Conservation (phyloP, 2,113 vertebrate genomes). For the Trematomus loennbergii region DNA sequence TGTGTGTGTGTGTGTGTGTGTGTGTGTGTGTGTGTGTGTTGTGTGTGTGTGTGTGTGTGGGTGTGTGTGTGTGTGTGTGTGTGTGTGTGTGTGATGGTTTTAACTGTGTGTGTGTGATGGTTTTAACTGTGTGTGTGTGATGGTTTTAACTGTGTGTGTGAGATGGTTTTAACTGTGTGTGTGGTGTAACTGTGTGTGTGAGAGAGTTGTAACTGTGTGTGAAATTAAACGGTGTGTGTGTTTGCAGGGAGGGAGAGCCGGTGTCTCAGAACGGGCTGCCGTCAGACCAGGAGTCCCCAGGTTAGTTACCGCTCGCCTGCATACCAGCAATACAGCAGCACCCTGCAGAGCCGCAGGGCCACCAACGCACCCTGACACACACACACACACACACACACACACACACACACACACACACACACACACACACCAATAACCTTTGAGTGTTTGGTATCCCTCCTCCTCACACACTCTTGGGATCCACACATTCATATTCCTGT, state of each 20-base stretch:
- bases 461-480: not conserved
- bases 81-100: no score
- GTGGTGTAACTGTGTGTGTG: no score
- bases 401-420: slow-evolving; percentile 18
- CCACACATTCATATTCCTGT: slow-evolving; percentile 3
- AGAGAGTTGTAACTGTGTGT: no score
- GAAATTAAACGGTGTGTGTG: not conserved
- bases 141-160: no score
- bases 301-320: slow-evolving; percentile 99
- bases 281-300: slow-evolving; percentile 95
- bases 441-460: not conserved
- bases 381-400: no score
- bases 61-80: no score
- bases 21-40: no score
- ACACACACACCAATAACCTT: slow-evolving; percentile 15
- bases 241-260: slow-evolving; percentile 86
- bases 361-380: slow-evolving; percentile 73
- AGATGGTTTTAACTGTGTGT: no score
- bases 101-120: no score
- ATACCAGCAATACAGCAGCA: slow-evolving; percentile 96
- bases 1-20: no score
- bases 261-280: slow-evolving; percentile 93
- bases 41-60: no score
- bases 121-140: no score
- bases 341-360: slow-evolving; percentile 93